Base-by-base conservation (phyloP, 2,888 invertebrate genomes). In the Tridacna crocea region DNA sequence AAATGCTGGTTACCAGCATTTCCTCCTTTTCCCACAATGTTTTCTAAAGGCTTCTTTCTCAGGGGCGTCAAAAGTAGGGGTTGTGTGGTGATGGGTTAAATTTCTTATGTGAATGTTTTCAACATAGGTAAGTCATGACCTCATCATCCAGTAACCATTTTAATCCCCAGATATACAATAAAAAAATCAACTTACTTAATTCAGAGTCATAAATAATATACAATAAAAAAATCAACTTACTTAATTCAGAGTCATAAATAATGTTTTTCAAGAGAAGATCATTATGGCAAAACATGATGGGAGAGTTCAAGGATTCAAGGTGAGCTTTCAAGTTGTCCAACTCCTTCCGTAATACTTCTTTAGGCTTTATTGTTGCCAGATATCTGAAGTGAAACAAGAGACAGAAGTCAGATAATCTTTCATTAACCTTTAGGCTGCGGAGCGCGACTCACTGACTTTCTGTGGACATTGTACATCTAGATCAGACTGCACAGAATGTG, bases 191-290 rank as follows among this genome's bases (percentile, higher is more conserved):
- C 83, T 75, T 83, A 94, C 94, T 92, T 83, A 89, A 85, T 75
- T 94, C 88, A 93, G 96, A 95, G 92, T 98, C 96, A 95, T 97
- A 97, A 90, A 99, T 96, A 87, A n/a, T 55, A 55, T 55, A 55
- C 2, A 8, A 36, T 36, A 36, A 4, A 36, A 36, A 15, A 10
- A 46, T 66, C 19, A 22, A 79, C 83, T 75, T 83, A 94, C 94
- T 92, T 83, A 89, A 85, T 75, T 94, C 88, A 93, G 96, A 95
- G 92, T 98, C 96, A 95, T 97, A 97, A 90, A 99, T 96, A 87
- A 99, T 96, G 95, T 99, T 99, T 92, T 97, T 98, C 93, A 99
- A 96, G 92, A 99, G 96, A 88, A 99, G 96, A 96, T 99, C 99
- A 95, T 99, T 99, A 95, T 99, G 99, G 94, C 97, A 97, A 95